Evolutionary conservation across 2,888 invertebrate genomes (phyloP).

Genomic region (Daptonema setosum): DNA sequence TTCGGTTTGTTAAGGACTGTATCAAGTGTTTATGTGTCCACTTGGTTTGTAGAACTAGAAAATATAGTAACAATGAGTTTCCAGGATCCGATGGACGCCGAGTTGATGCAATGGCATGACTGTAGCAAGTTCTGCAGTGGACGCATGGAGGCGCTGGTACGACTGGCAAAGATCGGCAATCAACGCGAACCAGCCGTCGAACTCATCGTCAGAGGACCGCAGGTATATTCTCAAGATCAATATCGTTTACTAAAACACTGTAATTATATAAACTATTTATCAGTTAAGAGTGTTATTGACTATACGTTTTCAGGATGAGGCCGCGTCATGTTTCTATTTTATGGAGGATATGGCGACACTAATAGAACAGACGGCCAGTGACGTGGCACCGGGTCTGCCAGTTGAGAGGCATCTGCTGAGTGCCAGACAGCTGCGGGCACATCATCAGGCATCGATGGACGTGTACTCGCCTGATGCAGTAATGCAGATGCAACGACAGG

Average conservation of each 20-base stretch:
- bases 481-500: conserved; percentile 30
- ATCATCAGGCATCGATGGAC: conserved; percentile 20
- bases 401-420: conserved; percentile 46
- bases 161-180: conserved; percentile 9
- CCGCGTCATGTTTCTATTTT: conserved; percentile 39
- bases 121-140: conserved; percentile 43
- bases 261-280: no score
- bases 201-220: conserved; percentile 31
- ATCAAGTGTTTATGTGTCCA: no score
- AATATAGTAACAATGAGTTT: conserved; percentile 8
- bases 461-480: conserved; percentile 23
- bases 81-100: conserved; percentile 38
- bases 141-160: conserved; percentile 43
- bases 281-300: no score
- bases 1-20: conserved; percentile 10
- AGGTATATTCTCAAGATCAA: no score
- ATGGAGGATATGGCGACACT: conserved; percentile 36
- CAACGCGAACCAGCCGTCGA: conserved; percentile 16
- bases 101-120: conserved; percentile 43
- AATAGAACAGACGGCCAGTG: conserved; percentile 36
- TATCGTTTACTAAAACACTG: no score
- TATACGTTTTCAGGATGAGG: no score
- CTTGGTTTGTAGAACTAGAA: neutral
- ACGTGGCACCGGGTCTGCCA: conserved; percentile 45
- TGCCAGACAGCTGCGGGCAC: conserved; percentile 37